Base-by-base conservation (phyloP, 2,797 vertebrate genomes). In the Aldrovandia affinis region DNA sequence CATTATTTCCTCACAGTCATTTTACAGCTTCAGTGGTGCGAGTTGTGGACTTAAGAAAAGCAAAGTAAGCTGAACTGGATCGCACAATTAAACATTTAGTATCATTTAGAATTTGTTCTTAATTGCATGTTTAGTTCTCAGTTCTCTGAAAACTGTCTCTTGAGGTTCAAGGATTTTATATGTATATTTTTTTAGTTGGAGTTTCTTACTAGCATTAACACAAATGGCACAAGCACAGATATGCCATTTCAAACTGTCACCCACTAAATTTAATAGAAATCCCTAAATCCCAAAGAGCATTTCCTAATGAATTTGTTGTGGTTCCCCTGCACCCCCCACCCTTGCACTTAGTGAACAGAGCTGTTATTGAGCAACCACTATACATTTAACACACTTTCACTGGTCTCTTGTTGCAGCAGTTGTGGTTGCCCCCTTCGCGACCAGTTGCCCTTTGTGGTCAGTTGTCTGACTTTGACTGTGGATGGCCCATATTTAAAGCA, bases 391-490 rank as follows among this genome's bases (percentile, higher is more conserved):
- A 33, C n/a, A 30, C 50, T 79, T 79, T 77, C 73, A 44, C 73
- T 77, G 39, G 39, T 44, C 73, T 77, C 20, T 1, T 25, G 73
- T 77, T 77, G 42, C 73, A 77, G 73, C 39, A 39, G 15, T 73
- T 77, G 73, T 25, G 77, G 77, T 78, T 1, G 10, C 47, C n/a
- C 28, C 25, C 75, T 78, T n/a, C 9, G 42, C 33, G n/a, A 14
- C 42, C 44, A 78, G 75, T 52, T 78, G 42, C 42, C 78, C 81
- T 36, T 83, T 85, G 30, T 83, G 63, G 83, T 82, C 61, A 47
- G 81, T 82, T 50, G 81, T 78, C 55, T 81, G 80, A 78, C 84
- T 78, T 80, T 82, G 70, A 77, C 81, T 86, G 83, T 75, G 52
- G 82, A 63, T 70, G 25, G 54, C 47, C 61, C 57, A 44, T 70